phyloP scores from a whole-genome alignment of 1,140 invertebrate species.

The Drosophila nebulosa region DNA sequence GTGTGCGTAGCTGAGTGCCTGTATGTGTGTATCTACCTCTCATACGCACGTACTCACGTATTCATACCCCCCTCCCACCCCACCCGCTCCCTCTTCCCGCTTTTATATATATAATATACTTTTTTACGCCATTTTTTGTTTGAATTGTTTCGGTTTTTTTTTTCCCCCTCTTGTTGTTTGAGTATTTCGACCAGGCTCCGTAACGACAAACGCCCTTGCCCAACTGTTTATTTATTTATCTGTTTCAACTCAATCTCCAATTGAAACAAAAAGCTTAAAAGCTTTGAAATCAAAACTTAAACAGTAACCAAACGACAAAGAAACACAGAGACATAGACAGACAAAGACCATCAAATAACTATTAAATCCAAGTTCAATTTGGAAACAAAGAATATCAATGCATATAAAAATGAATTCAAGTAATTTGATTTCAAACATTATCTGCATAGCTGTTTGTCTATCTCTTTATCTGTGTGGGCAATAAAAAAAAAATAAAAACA shows the following conservation, averaged over 20 bases:
- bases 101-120: slow-evolving; percentile 28
- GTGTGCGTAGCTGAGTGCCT: neutral
- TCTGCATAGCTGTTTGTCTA: neutral
- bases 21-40: slow-evolving; percentile 34
- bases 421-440: slow-evolving; percentile 33
- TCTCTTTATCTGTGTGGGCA: neutral
- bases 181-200: slow-evolving; percentile 9
- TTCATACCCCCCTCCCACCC: slow-evolving; percentile 1
- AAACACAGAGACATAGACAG: neutral
- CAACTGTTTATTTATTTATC: slow-evolving; percentile 73
- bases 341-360: slow-evolving; percentile 37
- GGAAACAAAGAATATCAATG: neutral
- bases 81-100: slow-evolving; percentile 20
- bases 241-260: slow-evolving; percentile 50
- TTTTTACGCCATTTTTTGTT: slow-evolving; percentile 15
- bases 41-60: slow-evolving; percentile 24
- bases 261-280: slow-evolving; percentile 59
- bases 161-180: neutral
- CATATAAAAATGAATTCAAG: slow-evolving; percentile 41
- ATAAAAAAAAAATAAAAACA: slow-evolving; percentile 12
- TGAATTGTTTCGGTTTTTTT: no score
- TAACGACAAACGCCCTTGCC: slow-evolving; percentile 45
- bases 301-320: slow-evolving; percentile 31
- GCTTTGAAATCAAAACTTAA: slow-evolving; percentile 61
- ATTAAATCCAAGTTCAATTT: slow-evolving; percentile 56